phyloP scores from a whole-genome alignment of 2,113 vertebrate genomes.

The Erpornis zantholeuca region DNA sequence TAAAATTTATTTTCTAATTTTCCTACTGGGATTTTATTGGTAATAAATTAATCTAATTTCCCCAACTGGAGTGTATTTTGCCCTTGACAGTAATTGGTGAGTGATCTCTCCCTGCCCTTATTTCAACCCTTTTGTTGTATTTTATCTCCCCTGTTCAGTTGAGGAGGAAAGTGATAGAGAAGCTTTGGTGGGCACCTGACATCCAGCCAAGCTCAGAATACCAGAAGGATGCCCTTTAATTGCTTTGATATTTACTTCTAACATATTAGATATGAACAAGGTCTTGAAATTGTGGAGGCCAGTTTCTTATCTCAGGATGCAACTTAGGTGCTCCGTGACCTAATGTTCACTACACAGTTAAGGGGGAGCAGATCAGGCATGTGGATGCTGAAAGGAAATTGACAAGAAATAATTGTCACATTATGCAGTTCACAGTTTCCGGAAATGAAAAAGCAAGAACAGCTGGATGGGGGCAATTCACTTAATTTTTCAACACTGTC shows the following conservation, averaged over 20 bases:
- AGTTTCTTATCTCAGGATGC: neutral
- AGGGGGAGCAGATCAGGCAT: neutral
- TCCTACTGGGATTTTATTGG: neutral
- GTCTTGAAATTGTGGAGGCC: neutral
- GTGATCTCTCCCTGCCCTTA: neutral
- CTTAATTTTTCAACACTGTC: neutral
- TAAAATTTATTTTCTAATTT: neutral
- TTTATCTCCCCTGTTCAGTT: neutral
- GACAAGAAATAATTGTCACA: rapidly evolving
- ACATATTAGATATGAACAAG: neutral
- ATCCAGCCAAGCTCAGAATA: neutral
- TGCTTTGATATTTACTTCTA: neutral
- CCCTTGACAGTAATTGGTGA: no score
- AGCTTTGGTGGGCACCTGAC: neutral
- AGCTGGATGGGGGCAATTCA: neutral
- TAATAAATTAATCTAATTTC: neutral
- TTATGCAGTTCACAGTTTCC: neutral
- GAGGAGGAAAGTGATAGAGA: neutral
- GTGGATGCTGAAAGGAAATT: neutral
- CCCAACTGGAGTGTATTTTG: neutral
- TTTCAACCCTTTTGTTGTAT: neutral
- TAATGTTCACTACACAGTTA: neutral
- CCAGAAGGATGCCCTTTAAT: neutral
- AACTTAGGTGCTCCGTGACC: neutral
- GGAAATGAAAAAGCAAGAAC: neutral